Conservation (phyloP, 2,888 invertebrate species). For the Polydrusus cervinus region DNA sequence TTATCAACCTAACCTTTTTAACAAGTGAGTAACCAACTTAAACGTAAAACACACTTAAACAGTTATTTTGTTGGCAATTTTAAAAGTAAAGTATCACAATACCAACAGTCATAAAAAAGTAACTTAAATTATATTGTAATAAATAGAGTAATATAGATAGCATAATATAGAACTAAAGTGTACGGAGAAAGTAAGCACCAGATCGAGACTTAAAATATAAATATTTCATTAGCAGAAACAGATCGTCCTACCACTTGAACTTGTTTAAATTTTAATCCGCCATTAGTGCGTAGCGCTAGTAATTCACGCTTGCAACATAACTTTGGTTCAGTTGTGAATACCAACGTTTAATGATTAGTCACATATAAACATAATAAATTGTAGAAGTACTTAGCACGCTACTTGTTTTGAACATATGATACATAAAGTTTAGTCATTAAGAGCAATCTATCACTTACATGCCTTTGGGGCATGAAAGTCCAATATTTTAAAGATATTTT, state of each 20-base stretch:
- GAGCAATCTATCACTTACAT: too few relatives aligned
- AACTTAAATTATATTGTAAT: neutral
- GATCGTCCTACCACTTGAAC: too few relatives aligned
- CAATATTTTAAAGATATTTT: too few relatives aligned
- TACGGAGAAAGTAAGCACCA: neutral
- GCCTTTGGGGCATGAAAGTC: too few relatives aligned
- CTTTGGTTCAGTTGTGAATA: too few relatives aligned
- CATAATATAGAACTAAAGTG: slow-evolving; percentile 1
- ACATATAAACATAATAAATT: neutral
- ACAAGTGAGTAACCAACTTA: neutral
- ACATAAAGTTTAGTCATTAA: slow-evolving; percentile 3
- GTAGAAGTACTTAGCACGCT: neutral
- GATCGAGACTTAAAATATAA: too few relatives aligned
- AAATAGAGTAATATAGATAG: slow-evolving; percentile 3
- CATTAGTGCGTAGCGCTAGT: too few relatives aligned
- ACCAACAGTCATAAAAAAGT: slow-evolving; percentile 42
- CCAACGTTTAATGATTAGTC: too few relatives aligned
- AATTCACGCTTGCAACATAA: neutral
- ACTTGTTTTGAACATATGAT: neutral
- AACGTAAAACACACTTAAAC: neutral
- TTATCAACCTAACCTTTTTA: slow-evolving; percentile 1
- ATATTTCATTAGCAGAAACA: too few relatives aligned
- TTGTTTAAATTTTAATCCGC: too few relatives aligned
- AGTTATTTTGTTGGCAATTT: slow-evolving; percentile 27
- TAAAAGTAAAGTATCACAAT: slow-evolving; percentile 45